Evolutionary conservation across 2,113 vertebrate species (phyloP).

Genomic region (Poeciliopsis turrubarensis): DNA sequence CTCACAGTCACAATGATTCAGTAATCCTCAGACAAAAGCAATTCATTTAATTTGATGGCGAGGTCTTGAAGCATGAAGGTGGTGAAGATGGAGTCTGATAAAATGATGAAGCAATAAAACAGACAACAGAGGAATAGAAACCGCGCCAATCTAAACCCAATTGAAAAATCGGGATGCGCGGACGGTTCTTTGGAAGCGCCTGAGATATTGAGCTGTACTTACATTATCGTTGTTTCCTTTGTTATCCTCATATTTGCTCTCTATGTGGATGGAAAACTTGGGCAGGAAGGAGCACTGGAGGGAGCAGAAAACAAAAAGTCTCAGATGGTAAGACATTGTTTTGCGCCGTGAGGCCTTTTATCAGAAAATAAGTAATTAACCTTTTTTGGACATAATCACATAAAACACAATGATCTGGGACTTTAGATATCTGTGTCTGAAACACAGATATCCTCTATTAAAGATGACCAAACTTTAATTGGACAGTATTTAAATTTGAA

Average conservation of each 20-base stretch:
- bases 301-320: not conserved
- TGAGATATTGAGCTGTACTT: constrained; percentile 41
- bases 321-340: constrained; percentile 1
- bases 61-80: not conserved
- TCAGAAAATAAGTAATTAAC: constrained; percentile 11
- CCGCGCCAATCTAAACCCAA: not conserved
- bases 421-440: not conserved
- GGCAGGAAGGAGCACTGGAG: constrained; percentile 76
- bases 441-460: not conserved
- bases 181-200: not conserved
- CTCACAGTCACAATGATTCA: constrained; percentile 3
- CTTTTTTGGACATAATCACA: constrained; percentile 1
- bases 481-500: not conserved
- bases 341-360: not conserved
- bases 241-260: constrained; percentile 78
- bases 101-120: constrained; percentile 4
- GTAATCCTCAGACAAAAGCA: not conserved
- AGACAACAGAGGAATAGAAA: not conserved
- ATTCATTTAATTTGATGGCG: not conserved
- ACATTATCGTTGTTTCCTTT: constrained; percentile 74
- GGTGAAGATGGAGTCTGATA: not conserved
- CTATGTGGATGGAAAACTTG: constrained; percentile 79
- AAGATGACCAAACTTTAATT: not conserved
- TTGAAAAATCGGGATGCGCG: not conserved
- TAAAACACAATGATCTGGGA: constrained; percentile 13